These are phyloP conservation scores for Episyrphus balteatus DNA, from an alignment of 1,140 invertebrate species.

Conservation along the genomic window DNA sequence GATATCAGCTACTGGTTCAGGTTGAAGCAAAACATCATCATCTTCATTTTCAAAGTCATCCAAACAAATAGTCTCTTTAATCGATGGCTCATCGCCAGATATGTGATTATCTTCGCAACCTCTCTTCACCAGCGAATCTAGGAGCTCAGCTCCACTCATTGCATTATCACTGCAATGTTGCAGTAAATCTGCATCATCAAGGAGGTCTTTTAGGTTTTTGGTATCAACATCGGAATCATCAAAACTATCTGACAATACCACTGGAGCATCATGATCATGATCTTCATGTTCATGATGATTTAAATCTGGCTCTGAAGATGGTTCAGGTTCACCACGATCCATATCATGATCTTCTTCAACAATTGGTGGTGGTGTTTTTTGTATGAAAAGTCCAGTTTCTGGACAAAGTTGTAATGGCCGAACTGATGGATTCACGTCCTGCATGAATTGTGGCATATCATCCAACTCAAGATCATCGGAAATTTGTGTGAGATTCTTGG, in stretches of 20 bases:
- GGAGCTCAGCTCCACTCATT: slow-evolving; percentile 37
- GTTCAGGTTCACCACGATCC: not conserved
- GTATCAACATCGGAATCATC: slow-evolving; percentile 20
- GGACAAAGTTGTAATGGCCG: slow-evolving; percentile 24
- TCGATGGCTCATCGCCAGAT: not conserved
- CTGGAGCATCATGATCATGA: not conserved
- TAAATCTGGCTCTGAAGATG: too few relatives aligned
- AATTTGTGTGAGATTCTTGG: not conserved
- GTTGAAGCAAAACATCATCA: slow-evolving; percentile 42
- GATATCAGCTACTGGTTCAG: slow-evolving; percentile 44
- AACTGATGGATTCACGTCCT: not conserved
- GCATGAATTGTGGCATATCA: not conserved
- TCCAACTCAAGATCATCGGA: not conserved
- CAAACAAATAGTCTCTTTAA: slow-evolving; percentile 8
- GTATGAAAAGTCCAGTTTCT: slow-evolving; percentile 27
- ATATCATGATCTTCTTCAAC: slow-evolving; percentile 4
- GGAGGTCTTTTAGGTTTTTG: slow-evolving; percentile 32
- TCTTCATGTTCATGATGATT: not conserved
- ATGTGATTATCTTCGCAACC: slow-evolving; percentile 44
- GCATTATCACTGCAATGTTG: slow-evolving; percentile 42
- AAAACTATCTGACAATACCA: slow-evolving; percentile 1
- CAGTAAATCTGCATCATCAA: slow-evolving; percentile 36
- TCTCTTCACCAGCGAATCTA: slow-evolving; percentile 47
- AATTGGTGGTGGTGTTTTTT: slow-evolving; percentile 7
- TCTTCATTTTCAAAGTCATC: slow-evolving; percentile 43